Percentiles rank a stretch among this genome's conserved stretches.
phyloP scores from a whole-genome alignment of 2,888 invertebrate genomes.

The Himalopsyche kuldschensis region DNA sequence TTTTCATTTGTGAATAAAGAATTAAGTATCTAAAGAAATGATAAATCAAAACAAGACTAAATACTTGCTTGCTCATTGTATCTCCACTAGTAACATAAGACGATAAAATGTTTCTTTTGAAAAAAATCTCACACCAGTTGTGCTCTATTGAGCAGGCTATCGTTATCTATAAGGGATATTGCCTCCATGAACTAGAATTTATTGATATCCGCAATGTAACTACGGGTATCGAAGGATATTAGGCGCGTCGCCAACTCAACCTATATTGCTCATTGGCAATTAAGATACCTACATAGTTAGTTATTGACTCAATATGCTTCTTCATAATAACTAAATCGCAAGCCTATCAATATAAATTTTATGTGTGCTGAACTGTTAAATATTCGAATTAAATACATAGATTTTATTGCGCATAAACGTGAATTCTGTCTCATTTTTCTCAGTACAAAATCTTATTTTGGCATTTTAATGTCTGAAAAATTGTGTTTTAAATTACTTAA shows the following conservation, averaged over 20 bases:
- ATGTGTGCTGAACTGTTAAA: too few species aligned
- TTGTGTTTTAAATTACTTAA: too few species aligned
- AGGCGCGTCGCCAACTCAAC: constrained; percentile 26
- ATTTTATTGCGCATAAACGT: too few species aligned
- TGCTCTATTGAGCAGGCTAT: not conserved
- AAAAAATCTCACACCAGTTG: not conserved
- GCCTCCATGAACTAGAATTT: not conserved
- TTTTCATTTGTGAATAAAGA: too few species aligned
- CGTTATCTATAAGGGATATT: not conserved
- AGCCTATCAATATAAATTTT: too few species aligned
- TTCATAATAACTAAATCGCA: too few species aligned
- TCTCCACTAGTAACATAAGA: not conserved
- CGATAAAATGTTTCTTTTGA: not conserved
- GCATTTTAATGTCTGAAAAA: too few species aligned
- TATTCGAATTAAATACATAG: too few species aligned
- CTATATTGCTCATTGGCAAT: not conserved
- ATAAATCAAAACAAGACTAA: not conserved
- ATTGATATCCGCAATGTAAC: constrained; percentile 7
- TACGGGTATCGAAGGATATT: constrained; percentile 24
- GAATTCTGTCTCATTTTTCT: too few species aligned
- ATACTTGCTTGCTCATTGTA: not conserved
- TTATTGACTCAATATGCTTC: not conserved
- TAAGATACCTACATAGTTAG: not conserved
- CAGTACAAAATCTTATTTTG: too few species aligned
- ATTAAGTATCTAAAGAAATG: too few species aligned